A percentile compares a stretch with the other conserved stretches of the same genome.
These are phyloP conservation scores for Podarcis cretensis DNA, from an alignment of 2,113 vertebrate genomes.

Conservation along the genomic window DNA sequence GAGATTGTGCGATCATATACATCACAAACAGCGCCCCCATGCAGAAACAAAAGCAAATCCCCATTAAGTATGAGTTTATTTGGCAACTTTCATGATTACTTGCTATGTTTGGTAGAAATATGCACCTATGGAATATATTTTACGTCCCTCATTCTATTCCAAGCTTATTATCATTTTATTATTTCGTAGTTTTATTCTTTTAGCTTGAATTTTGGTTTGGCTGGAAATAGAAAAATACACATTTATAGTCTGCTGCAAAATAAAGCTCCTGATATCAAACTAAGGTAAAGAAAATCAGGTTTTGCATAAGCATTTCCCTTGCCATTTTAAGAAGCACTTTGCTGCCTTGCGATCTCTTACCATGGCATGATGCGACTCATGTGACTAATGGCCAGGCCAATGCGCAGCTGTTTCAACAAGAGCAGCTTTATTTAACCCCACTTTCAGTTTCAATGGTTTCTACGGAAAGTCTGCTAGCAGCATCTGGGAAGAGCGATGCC, in stretches of 20 bases:
- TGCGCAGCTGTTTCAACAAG: background rate
- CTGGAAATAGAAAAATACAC: no score
- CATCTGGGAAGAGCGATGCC: background rate
- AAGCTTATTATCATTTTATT: no score
- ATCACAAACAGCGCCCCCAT: no score
- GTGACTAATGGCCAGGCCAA: background rate
- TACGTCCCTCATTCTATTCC: no score
- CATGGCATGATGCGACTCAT: background rate
- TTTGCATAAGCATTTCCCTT: background rate
- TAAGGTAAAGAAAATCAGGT: background rate
- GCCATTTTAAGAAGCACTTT: background rate
- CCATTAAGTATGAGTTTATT: no score
- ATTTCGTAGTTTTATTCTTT: no score
- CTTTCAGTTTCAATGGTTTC: background rate
- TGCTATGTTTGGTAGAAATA: no score
- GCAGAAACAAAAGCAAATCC: no score
- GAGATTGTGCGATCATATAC: no score
- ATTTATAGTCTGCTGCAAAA: background rate
- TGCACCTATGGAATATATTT: no score
- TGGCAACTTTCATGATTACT: no score
- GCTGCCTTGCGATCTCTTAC: background rate
- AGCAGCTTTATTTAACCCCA: background rate
- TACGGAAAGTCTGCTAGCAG: background rate
- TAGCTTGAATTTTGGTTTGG: no score
- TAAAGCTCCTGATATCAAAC: background rate